phyloP scores from a whole-genome alignment of 2,888 invertebrate genomes.

The Pristionchus fissidentatus region DNA sequence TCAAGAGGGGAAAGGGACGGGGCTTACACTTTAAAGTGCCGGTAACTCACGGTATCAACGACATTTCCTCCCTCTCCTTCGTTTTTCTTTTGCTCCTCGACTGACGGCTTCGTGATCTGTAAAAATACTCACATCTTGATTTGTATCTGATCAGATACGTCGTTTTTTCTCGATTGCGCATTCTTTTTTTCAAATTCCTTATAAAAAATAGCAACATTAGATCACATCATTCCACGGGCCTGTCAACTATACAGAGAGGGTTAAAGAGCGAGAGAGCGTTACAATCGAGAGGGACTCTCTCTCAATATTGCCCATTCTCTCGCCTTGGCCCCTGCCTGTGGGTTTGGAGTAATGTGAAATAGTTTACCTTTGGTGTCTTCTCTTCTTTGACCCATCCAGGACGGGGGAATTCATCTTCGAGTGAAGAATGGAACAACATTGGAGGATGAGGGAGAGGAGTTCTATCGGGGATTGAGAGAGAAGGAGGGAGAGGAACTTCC shows the following conservation, averaged over 20 bases:
- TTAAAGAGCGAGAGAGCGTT: too few species aligned
- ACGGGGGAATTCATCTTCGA: slow-evolving; percentile 41
- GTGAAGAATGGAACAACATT: background rate
- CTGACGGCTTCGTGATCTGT: too few species aligned
- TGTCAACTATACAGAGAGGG: too few species aligned
- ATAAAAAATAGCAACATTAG: background rate
- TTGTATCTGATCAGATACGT: too few species aligned
- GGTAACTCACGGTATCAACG: background rate
- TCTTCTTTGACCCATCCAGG: slow-evolving; percentile 41
- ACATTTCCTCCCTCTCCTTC: slow-evolving; percentile 27
- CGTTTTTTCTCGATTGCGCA: background rate
- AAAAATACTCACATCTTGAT: too few species aligned
- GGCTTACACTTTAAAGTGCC: too few species aligned
- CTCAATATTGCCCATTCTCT: background rate
- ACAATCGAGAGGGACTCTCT: background rate
- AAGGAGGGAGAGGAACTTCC: slow-evolving; percentile 19
- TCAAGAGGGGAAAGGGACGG: too few species aligned
- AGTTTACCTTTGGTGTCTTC: background rate
- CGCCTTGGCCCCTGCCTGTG: background rate
- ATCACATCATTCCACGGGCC: too few species aligned
- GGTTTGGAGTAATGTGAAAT: background rate
- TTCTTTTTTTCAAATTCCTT: background rate
- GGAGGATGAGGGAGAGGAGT: slow-evolving; percentile 13
- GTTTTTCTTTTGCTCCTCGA: background rate
- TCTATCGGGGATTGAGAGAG: background rate